Percentiles rank a stretch among this genome's conserved stretches.
Conservation (phyloP, 2,888 invertebrate species). For the Polyommatus iphigenia region DNA sequence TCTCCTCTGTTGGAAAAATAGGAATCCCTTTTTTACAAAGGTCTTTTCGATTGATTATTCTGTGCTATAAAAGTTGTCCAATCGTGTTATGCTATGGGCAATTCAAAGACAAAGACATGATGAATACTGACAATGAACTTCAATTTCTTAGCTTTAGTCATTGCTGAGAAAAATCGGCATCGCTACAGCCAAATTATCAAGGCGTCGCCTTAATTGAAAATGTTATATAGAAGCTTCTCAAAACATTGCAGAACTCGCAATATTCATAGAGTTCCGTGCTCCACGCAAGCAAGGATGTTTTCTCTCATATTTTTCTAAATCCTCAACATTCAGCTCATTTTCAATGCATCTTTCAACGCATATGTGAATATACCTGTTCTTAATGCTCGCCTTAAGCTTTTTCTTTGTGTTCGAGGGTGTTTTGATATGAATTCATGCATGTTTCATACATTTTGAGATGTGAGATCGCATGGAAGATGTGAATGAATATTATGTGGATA, state of each 20-base stretch:
- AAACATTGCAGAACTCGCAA: background rate
- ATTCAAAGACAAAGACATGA: too few relatives aligned
- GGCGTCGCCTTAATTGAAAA: too few relatives aligned
- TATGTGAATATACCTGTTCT: background rate
- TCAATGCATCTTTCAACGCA: conserved; percentile 24
- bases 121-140: too few relatives aligned
- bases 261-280: background rate
- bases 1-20: too few relatives aligned
- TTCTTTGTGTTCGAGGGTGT: conserved; percentile 25
- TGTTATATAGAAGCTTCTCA: background rate
- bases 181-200: too few relatives aligned
- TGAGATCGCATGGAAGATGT: background rate
- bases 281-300: background rate
- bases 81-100: too few relatives aligned
- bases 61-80: too few relatives aligned
- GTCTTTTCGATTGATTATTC: too few relatives aligned
- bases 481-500: background rate
- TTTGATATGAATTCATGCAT: conserved; percentile 25
- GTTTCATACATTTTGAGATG: conserved; percentile 3
- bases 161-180: too few relatives aligned
- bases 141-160: too few relatives aligned
- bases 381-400: conserved; percentile 24
- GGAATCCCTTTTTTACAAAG: too few relatives aligned
- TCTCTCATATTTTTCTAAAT: conserved; percentile 28
- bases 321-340: conserved; percentile 25